A percentile compares a stretch with the other conserved stretches of the same genome.
Conservation (phyloP, 2,797 vertebrate species). For the Lindbergichthys nudifrons region DNA sequence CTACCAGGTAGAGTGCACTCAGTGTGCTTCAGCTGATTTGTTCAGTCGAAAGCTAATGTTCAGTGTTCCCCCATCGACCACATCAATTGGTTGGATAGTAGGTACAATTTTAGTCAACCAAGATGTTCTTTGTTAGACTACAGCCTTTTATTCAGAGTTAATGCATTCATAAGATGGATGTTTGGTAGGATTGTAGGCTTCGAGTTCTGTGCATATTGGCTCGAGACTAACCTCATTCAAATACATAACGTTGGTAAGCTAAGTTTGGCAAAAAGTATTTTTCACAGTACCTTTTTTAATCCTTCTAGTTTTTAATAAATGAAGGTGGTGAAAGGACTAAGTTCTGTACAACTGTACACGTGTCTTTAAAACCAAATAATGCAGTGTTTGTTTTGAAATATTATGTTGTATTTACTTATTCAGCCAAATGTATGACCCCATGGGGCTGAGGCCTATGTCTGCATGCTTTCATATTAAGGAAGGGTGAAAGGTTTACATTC, state of each 20-base stretch:
- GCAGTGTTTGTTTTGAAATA: neutral
- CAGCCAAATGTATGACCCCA: neutral
- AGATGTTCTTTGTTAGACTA: too few relatives aligned
- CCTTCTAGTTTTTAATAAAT: slow-evolving; percentile 2
- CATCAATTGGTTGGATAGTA: too few relatives aligned
- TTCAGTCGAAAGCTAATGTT: too few relatives aligned
- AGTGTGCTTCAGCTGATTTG: too few relatives aligned
- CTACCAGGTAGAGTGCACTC: too few relatives aligned
- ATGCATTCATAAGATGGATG: neutral
- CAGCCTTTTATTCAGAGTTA: neutral
- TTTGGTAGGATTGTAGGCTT: neutral
- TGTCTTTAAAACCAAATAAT: slow-evolving; percentile 1
- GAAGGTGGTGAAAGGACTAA: neutral
- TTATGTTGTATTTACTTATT: slow-evolving; percentile 12
- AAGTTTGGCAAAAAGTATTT: slow-evolving; percentile 14
- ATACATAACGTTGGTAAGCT: neutral
- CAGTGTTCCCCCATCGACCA: too few relatives aligned
- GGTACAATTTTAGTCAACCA: too few relatives aligned
- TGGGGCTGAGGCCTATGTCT: neutral
- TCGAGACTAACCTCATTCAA: neutral
- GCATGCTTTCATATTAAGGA: slow-evolving; percentile 1
- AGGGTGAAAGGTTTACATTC: slow-evolving; percentile 12
- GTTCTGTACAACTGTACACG: neutral
- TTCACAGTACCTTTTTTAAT: neutral
- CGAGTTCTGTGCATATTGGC: neutral